Percentiles rank a stretch among this genome's conserved stretches.
phyloP scores from a whole-genome alignment of 1,140 invertebrate genomes.

The Diplogasteroides magnus region DNA sequence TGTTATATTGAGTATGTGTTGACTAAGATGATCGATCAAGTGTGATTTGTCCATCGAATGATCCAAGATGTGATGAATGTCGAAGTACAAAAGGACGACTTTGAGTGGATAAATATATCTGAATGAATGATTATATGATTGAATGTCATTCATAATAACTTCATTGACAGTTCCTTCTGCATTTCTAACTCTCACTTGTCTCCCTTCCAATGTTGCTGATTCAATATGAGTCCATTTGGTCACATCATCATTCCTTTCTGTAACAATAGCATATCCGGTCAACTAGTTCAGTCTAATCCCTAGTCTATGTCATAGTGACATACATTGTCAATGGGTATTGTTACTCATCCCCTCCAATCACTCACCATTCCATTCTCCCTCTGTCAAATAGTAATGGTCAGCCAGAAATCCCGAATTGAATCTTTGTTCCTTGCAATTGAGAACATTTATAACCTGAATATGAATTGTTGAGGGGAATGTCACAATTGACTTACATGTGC shows the following conservation, averaged over 20 bases:
- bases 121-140: slow-evolving; percentile 3
- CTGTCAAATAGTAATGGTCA: slow-evolving; percentile 29
- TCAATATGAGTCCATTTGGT: slow-evolving; percentile 41
- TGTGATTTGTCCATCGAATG: slow-evolving; percentile 39
- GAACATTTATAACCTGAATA: slow-evolving; percentile 38
- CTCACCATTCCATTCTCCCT: background rate
- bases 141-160: slow-evolving; percentile 23
- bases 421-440: slow-evolving; percentile 46
- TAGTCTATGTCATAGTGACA: too few species aligned
- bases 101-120: slow-evolving; percentile 39
- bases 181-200: slow-evolving; percentile 39
- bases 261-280: background rate
- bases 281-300: too few species aligned
- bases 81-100: slow-evolving; percentile 34
- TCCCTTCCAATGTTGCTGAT: slow-evolving; percentile 27
- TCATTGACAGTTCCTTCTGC: slow-evolving; percentile 38
- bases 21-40: slow-evolving; percentile 43
- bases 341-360: background rate
- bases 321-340: background rate
- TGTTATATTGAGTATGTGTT: slow-evolving; percentile 44
- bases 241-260: slow-evolving; percentile 1
- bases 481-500: slow-evolving; percentile 32
- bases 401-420: slow-evolving; percentile 43
- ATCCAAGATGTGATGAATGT: slow-evolving; percentile 38
- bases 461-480: slow-evolving; percentile 3